These are phyloP conservation scores for Lochmaea capreae DNA, from an alignment of 2,888 invertebrate genomes.

Conservation along the genomic window DNA sequence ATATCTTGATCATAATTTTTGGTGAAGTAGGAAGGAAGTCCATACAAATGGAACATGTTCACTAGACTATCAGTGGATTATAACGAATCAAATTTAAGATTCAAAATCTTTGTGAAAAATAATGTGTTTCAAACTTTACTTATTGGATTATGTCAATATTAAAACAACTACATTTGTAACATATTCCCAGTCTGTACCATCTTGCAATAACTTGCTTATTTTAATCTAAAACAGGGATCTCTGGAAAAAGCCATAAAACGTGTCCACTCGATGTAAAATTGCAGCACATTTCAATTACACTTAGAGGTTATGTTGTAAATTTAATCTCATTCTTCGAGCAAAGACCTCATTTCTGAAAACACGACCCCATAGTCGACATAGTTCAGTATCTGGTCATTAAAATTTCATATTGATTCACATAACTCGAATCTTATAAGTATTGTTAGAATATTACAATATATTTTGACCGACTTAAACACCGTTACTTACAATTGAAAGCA, in stretches of 20 bases:
- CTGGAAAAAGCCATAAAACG: slow-evolving; percentile 5
- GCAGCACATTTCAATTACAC: slow-evolving; percentile 3
- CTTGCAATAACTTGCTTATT: background rate
- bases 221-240: background rate
- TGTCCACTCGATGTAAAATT: slow-evolving; percentile 6
- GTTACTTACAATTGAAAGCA: background rate
- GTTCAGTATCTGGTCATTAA: slow-evolving; percentile 46
- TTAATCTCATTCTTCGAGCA: slow-evolving; percentile 10
- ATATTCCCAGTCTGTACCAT: background rate
- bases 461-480: background rate
- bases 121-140: background rate
- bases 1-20: too few species aligned
- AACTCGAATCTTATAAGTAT: background rate
- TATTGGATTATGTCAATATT: background rate
- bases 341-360: slow-evolving; percentile 28
- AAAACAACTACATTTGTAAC: background rate
- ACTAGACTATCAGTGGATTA: too few species aligned
- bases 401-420: slow-evolving; percentile 26
- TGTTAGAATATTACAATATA: background rate
- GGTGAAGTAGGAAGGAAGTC: too few species aligned
- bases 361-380: slow-evolving; percentile 42
- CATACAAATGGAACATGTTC: too few species aligned
- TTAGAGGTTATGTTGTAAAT: slow-evolving; percentile 15
- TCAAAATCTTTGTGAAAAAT: too few species aligned
- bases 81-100: too few species aligned